Evolutionary conservation across 2,113 vertebrate genomes (phyloP).

Genomic region (Oreochromis tanganicae): DNA sequence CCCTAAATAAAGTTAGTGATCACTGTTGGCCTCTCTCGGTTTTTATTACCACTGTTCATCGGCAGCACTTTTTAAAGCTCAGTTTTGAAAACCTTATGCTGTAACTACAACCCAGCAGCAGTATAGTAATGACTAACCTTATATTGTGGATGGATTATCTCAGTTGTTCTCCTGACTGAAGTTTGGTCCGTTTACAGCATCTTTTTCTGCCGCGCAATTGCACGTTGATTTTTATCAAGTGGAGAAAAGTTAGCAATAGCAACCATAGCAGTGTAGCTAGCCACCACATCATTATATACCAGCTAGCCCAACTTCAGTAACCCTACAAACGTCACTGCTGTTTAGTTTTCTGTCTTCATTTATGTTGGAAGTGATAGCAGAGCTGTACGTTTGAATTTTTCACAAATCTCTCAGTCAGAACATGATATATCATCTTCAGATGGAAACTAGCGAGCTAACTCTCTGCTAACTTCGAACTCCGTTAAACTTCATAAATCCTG

Average conservation of each 20-base stretch:
- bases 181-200: background rate
- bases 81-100: no score
- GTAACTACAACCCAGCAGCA: background rate
- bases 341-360: background rate
- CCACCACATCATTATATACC: fast-evolving
- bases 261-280: background rate
- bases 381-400: background rate
- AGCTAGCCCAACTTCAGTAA: fast-evolving
- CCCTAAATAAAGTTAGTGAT: background rate
- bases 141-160: fast-evolving
- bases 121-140: fast-evolving
- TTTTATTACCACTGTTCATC: background rate
- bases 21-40: fast-evolving
- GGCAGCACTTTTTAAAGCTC: background rate
- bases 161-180: background rate
- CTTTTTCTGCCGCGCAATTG: background rate
- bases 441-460: fast-evolving
- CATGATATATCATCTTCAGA: background rate
- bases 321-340: background rate
- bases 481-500: background rate
- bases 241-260: background rate
- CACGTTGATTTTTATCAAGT: background rate
- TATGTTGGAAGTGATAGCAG: background rate
- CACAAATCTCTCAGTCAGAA: background rate
- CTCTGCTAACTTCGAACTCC: background rate